These are phyloP conservation scores for Phyllostomus hastatus DNA, from an alignment of 2,113 vertebrate genomes.

Conservation along the genomic window DNA sequence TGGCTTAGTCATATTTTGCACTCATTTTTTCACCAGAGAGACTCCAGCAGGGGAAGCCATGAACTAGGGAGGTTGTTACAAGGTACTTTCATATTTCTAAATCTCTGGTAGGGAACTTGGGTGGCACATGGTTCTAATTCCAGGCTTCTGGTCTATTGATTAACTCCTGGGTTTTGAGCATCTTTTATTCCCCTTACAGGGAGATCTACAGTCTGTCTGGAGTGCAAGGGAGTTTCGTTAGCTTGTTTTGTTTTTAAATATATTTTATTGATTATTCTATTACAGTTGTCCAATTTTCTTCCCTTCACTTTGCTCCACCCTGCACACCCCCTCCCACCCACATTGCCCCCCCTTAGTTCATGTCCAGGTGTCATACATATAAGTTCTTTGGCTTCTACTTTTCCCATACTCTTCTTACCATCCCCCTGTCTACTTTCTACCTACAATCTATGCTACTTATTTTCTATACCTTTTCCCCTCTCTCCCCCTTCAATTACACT, in stretches of 20 bases:
- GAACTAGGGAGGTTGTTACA: background rate
- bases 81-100: background rate
- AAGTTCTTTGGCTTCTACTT: too few species aligned
- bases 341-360: too few species aligned
- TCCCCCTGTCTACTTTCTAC: too few species aligned
- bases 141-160: background rate
- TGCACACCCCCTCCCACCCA: too few species aligned
- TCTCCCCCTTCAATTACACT: too few species aligned
- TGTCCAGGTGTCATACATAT: too few species aligned
- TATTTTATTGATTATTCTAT: too few species aligned
- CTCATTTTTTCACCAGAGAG: background rate
- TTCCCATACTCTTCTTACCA: too few species aligned
- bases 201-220: slow-evolving; percentile 19
- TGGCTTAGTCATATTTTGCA: background rate
- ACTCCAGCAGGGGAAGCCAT: background rate
- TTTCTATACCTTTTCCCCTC: too few species aligned
- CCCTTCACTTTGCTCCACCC: too few species aligned
- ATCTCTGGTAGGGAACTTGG: background rate
- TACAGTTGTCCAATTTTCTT: too few species aligned
- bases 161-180: background rate
- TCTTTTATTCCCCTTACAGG: background rate
- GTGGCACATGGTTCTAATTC: background rate
- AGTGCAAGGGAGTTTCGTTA: slow-evolving; percentile 13
- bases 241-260: background rate
- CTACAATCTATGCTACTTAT: too few species aligned